These are phyloP conservation scores for Heliconius nattereri DNA, from an alignment of 1,140 invertebrate species.

Conservation along the genomic window DNA sequence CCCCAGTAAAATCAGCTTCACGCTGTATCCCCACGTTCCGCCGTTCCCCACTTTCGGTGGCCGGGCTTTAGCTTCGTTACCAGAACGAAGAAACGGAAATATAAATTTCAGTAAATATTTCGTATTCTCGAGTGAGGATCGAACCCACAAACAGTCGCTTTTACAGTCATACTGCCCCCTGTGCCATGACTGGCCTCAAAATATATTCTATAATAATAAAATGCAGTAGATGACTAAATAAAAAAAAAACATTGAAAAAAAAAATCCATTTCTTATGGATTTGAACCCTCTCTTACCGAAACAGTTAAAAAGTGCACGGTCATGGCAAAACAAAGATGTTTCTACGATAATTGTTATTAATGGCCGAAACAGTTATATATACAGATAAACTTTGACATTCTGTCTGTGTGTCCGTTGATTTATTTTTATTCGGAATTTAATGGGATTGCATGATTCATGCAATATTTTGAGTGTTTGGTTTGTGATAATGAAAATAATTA, in stretches of 20 bases:
- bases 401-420: slow-evolving; percentile 45
- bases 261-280: background rate
- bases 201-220: background rate
- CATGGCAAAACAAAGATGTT: slow-evolving; percentile 65
- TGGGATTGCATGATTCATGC: slow-evolving; percentile 12
- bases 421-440: slow-evolving; percentile 46
- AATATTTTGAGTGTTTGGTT: slow-evolving; percentile 19
- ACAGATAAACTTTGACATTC: slow-evolving; percentile 33
- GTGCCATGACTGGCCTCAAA: background rate
- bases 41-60: too few relatives aligned
- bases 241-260: background rate
- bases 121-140: too few relatives aligned
- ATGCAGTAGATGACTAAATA: background rate
- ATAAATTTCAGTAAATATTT: too few relatives aligned
- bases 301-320: slow-evolving; percentile 44
- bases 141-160: too few relatives aligned
- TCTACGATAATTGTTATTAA: slow-evolving; percentile 63
- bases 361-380: slow-evolving; percentile 46
- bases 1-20: too few relatives aligned
- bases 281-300: background rate
- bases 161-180: too few relatives aligned
- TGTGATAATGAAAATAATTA: slow-evolving; percentile 3
- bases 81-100: too few relatives aligned
- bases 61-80: too few relatives aligned
- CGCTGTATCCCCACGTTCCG: too few relatives aligned